A percentile compares a stretch with the other conserved stretches of the same genome.
phyloP scores from a whole-genome alignment of 1,140 invertebrate genomes.

The Chironomus tepperi region DNA sequence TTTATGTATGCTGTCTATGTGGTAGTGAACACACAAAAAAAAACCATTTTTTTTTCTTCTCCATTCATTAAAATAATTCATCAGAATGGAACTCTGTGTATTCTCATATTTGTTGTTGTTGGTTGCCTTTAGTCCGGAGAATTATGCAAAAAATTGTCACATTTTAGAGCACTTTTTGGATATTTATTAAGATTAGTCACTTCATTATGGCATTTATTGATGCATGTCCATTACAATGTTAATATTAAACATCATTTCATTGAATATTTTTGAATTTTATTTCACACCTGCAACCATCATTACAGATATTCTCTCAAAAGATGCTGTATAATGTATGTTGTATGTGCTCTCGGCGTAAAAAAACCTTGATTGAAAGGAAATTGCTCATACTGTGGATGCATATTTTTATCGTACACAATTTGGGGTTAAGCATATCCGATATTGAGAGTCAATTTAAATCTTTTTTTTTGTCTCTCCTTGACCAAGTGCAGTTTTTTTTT shows the following conservation, averaged over 20 bases:
- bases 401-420: background rate
- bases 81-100: constrained; percentile 12
- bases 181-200: background rate
- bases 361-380: background rate
- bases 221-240: background rate
- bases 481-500: no score
- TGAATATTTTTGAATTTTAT: constrained; percentile 16
- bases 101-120: background rate
- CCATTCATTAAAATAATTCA: constrained; percentile 14
- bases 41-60: constrained; percentile 5
- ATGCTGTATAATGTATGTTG: background rate
- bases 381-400: background rate
- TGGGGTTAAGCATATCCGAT: background rate
- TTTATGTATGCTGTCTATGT: background rate
- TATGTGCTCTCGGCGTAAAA: background rate
- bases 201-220: background rate
- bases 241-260: background rate
- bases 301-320: background rate
- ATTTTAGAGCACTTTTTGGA: background rate
- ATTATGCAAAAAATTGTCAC: constrained; percentile 14
- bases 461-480: no score
- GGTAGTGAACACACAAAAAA: no score
- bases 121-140: background rate
- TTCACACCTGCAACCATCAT: constrained; percentile 16
- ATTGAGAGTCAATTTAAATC: no score